These are phyloP conservation scores for Lamellibrachia columna DNA, from an alignment of 2,888 invertebrate genomes.

Conservation along the genomic window DNA sequence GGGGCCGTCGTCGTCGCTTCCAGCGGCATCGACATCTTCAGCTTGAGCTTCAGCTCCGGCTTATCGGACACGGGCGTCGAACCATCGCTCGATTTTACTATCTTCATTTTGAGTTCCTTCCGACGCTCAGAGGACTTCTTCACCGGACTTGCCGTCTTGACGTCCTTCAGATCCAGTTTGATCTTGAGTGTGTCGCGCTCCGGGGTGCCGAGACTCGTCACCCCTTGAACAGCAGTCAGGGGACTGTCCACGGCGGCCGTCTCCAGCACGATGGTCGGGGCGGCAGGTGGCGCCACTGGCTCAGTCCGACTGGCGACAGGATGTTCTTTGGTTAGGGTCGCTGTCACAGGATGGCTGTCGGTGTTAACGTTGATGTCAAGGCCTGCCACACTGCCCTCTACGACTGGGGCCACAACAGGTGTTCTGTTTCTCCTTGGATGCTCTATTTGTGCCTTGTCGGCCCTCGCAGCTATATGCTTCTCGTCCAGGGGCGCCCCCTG, in stretches of 20 bases:
- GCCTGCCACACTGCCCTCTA: neutral
- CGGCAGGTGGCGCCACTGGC: neutral
- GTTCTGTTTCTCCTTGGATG: neutral
- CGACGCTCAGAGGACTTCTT: neutral
- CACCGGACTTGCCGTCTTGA: neutral
- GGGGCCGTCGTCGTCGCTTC: neutral
- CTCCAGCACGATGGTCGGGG: neutral
- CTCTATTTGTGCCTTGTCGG: neutral
- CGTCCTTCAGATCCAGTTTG: neutral
- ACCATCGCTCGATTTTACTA: neutral
- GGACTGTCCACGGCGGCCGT: neutral
- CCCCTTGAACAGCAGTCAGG: neutral
- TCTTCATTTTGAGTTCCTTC: neutral
- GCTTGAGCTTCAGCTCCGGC: neutral
- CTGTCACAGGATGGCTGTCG: neutral
- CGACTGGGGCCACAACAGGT: neutral
- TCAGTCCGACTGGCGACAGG: neutral
- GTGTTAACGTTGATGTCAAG: neutral
- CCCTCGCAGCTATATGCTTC: neutral
- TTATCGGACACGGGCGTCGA: neutral
- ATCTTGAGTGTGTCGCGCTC: neutral
- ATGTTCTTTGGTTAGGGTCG: neutral
- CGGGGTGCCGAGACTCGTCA: neutral
- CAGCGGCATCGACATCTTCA: slow-evolving; percentile 10
- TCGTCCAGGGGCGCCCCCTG: neutral